Conservation (phyloP, 2,888 invertebrate genomes). For the Cataglyphis cursor region DNA sequence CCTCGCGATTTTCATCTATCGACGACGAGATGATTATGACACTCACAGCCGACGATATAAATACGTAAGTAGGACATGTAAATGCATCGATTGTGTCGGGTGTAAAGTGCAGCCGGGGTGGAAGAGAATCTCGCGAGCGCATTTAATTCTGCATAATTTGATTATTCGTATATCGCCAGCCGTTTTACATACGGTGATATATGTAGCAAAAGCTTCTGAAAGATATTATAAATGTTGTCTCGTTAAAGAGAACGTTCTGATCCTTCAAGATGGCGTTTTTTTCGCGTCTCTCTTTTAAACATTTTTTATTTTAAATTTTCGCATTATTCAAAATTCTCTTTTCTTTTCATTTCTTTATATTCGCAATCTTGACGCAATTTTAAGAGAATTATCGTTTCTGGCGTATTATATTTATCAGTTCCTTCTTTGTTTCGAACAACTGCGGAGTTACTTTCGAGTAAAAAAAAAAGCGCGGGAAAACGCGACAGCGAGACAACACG, state of each 20-base stretch:
- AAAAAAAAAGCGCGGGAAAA: slow-evolving; percentile 21
- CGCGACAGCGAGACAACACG: not conserved
- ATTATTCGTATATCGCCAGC: not conserved
- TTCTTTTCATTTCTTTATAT: not conserved
- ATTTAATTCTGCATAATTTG: slow-evolving; percentile 19
- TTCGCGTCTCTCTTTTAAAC: not conserved
- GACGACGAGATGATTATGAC: not conserved
- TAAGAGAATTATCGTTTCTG: not conserved
- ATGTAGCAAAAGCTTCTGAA: not conserved
- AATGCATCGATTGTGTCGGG: slow-evolving; percentile 69
- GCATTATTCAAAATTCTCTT: not conserved
- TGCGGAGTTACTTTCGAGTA: not conserved
- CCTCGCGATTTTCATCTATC: too few species aligned
- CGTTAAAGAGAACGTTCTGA: not conserved
- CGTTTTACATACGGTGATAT: not conserved
- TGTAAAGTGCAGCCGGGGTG: slow-evolving; percentile 35
- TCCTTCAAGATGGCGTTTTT: not conserved
- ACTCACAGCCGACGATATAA: slow-evolving; percentile 41
- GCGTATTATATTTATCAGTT: not conserved
- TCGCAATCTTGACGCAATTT: not conserved
- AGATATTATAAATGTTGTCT: not conserved
- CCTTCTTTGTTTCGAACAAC: too few species aligned
- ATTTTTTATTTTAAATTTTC: not conserved
- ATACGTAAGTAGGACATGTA: slow-evolving; percentile 63
- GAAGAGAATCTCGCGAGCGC: slow-evolving; percentile 28